A percentile compares a stretch with the other conserved stretches of the same genome.
phyloP scores from a whole-genome alignment of 2,797 vertebrate genomes.

The Intellagama lesueurii region DNA sequence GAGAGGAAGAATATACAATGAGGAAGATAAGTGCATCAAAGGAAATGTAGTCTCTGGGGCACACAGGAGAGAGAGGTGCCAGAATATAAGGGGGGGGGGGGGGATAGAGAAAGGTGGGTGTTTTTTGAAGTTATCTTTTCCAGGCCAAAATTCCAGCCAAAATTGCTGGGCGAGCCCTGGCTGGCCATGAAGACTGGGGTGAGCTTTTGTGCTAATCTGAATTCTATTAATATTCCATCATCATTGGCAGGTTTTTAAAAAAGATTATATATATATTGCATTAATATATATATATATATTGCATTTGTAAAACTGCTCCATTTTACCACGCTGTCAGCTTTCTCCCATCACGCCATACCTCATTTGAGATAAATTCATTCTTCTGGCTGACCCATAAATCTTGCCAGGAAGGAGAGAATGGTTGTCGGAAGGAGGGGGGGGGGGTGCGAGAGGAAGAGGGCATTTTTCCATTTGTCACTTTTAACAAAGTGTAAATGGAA shows the following conservation, averaged over 20 bases:
- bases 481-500: conserved; percentile 13
- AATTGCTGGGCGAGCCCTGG: too few species aligned
- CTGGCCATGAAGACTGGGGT: rapidly evolving
- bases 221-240: not conserved
- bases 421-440: not conserved
- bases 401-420: not conserved
- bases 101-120: not conserved
- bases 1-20: too few species aligned
- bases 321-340: not conserved
- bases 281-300: not conserved
- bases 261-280: not conserved
- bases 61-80: too few species aligned
- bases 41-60: too few species aligned
- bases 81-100: not conserved
- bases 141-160: not conserved
- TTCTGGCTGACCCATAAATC: conserved; percentile 34
- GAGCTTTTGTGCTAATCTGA: not conserved
- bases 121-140: not conserved
- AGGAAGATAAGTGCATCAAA: too few species aligned
- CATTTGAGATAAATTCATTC: conserved; percentile 31
- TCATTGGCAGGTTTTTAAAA: not conserved
- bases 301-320: not conserved
- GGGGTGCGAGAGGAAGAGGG: not conserved
- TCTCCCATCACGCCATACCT: not conserved
- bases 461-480: conserved; percentile 5